Base-by-base conservation (phyloP, 2,797 vertebrate genomes). In the Hypotaenidia okinawae region DNA sequence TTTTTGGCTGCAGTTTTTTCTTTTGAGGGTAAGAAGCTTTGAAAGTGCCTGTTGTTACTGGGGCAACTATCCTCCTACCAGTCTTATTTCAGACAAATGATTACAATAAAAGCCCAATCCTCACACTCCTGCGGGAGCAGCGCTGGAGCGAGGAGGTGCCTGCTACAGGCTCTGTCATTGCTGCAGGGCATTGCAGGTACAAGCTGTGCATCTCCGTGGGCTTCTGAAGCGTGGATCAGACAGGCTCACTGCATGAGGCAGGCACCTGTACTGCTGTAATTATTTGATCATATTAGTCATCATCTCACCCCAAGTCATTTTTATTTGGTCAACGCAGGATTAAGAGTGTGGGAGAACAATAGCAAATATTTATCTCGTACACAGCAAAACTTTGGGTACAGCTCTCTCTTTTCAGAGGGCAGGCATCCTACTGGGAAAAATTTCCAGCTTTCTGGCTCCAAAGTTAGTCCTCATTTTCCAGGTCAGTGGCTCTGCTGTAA, bases 271-370 rank as follows among this genome's bases (percentile, higher is more conserved):
- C 54, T 51, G 45, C 82, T 21, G 5, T 52, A 61, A 52, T 47
- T 64, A 74, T 23, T 89, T 72, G 32, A 70, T 58, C 25, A 5
- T 17, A 45, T 55, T 47, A 89, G 78, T 52, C 81, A 92, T 37
- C 51, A 87, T 62, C 76, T 83, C 78, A 90, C n/a, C 24, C 32
- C 72, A 76, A 83, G 59, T 58, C 17, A 77, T 57, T 69, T 87
- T 51, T 72, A 49, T 88, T 95, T 95, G 66, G 69, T 92, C 94
- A 95, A 95, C n/a, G 93, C 25, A 87, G 66, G 37, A 93, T 70
- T 91, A 87, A 85, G 80, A 63, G 41, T 47, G 45, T 57, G 79
- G 72, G 58, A 89, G 39, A 77, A 90, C 33, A 94, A n/a, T 0
- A 87, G 32, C 37, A 95, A 92, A 85, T 80, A 83, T 92, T 75